Evolutionary conservation across 2,797 vertebrate species (phyloP), one percentile per base, ranked within the genome.

Genomic region (Danio choprae): DNA sequence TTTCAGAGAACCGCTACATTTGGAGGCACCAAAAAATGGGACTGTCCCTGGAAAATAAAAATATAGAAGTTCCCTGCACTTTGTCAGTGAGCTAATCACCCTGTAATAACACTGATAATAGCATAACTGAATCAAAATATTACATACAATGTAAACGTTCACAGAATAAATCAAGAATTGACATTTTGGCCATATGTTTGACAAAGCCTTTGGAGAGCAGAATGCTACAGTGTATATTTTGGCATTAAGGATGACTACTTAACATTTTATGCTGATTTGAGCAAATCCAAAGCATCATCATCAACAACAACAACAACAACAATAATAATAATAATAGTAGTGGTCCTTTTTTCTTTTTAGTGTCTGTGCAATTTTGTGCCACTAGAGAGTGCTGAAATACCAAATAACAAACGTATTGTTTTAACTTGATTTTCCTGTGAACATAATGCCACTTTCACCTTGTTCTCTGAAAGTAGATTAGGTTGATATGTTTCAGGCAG

Each of bases 361-460:
- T 12, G 13, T 22, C 6, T n/a, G 18, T 53, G 4, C 12, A 22
- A 18, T 16, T 10, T 51, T 70, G 10, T 53, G 15, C 67, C 83
- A 82, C 62, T 63, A 84, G 83, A 84, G 36, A 77, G 20, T 22
- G 80, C 65, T 75, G 46, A 73, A 80, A 48, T 16, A 68, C 20
- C 38, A 65, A 12, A 70, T 72, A 71, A 77, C 0, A 46, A 2
- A 10, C 9, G 1, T 20, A 48, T 38, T 29, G 40, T 11, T 4
- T 6, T n/a, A 16, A n/a, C 11, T 4, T 36, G 3, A 64, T 2
- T 79, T 63, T 40, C 7, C 22, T 3, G 22, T 46, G 7, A 77
- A 38, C 22, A 38, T 7, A 76, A 53, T 43, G 38, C 16, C 22
- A 44, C 20, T 22, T 44, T 46, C 20, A 22, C 18, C 13, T 22